Evolutionary conservation across 2,888 invertebrate species (phyloP).

Genomic region (Strigamia maritima): DNA sequence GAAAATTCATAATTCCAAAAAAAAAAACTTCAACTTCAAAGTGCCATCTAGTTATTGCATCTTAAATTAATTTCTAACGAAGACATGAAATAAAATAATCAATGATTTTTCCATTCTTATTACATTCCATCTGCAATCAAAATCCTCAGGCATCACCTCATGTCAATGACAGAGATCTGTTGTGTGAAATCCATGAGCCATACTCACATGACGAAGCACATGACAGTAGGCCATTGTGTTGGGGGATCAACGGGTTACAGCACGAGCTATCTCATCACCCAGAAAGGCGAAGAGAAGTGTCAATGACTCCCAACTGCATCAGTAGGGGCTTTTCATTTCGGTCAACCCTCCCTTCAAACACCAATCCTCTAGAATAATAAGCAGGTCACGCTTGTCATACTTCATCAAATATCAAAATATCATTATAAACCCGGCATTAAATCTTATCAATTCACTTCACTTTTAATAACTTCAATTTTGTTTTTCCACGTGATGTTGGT

Average conservation of each 20-base stretch:
- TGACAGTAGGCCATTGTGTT: slow-evolving; percentile 23
- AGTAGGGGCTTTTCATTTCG: slow-evolving; percentile 21
- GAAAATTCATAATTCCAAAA: no score
- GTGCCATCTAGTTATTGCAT: no score
- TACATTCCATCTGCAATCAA: slow-evolving; percentile 15
- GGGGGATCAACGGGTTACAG: slow-evolving; percentile 28
- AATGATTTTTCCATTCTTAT: not conserved
- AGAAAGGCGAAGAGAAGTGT: slow-evolving; percentile 27
- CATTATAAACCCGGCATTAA: slow-evolving; percentile 23
- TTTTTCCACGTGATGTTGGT: not conserved
- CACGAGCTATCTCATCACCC: slow-evolving; percentile 18
- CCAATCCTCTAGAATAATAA: slow-evolving; percentile 18
- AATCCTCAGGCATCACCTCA: not conserved
- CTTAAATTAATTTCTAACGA: no score
- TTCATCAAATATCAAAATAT: slow-evolving; percentile 24
- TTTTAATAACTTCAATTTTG: not conserved
- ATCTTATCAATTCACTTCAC: not conserved
- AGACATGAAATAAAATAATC: no score
- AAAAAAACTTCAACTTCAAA: no score
- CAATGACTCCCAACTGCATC: slow-evolving; percentile 5
- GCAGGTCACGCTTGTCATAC: slow-evolving; percentile 29
- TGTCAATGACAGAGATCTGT: slow-evolving; percentile 27
- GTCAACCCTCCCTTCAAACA: slow-evolving; percentile 12
- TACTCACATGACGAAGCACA: slow-evolving; percentile 8
- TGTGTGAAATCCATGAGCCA: slow-evolving; percentile 1